Conservation (phyloP, 2,113 vertebrate genomes). For the Oxyruncus cristatus region DNA sequence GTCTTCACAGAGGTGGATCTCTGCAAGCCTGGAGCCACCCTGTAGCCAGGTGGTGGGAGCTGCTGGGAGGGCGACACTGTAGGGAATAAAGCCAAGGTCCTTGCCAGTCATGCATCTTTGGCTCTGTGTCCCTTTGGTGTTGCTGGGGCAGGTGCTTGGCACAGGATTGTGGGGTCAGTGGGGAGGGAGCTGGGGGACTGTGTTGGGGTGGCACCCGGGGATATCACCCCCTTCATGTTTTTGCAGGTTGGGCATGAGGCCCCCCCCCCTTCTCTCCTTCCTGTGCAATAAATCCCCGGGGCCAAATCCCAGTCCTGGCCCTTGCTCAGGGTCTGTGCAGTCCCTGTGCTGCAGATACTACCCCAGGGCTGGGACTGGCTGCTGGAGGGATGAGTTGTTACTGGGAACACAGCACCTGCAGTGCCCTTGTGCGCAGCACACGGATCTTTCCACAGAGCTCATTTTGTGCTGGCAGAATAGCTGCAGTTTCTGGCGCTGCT, state of each 20-base stretch:
- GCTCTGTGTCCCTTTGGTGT: neutral
- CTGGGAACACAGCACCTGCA: neutral
- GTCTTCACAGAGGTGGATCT: neutral
- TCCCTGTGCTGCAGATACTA: neutral
- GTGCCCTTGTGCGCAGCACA: neutral
- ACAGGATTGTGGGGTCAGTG: accelerated
- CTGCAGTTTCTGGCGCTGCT: neutral
- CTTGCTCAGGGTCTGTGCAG: accelerated
- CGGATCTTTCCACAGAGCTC: neutral
- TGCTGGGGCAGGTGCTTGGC: too few relatives aligned
- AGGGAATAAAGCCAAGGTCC: slow-evolving; percentile 39
- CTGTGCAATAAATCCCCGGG: neutral
- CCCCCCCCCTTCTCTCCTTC: too few relatives aligned
- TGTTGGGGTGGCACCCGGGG: neutral
- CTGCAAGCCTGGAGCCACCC: neutral
- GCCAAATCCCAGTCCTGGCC: neutral
- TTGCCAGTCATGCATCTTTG: neutral
- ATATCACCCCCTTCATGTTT: accelerated
- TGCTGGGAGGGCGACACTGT: neutral
- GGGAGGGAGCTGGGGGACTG: neutral
- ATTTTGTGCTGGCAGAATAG: neutral
- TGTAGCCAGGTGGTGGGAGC: neutral
- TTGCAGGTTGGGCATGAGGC: accelerated
- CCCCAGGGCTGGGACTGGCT: neutral
- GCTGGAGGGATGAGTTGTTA: accelerated